Conservation (phyloP, 64 coral and sea anemone genomes). For the Porites australiensis region DNA sequence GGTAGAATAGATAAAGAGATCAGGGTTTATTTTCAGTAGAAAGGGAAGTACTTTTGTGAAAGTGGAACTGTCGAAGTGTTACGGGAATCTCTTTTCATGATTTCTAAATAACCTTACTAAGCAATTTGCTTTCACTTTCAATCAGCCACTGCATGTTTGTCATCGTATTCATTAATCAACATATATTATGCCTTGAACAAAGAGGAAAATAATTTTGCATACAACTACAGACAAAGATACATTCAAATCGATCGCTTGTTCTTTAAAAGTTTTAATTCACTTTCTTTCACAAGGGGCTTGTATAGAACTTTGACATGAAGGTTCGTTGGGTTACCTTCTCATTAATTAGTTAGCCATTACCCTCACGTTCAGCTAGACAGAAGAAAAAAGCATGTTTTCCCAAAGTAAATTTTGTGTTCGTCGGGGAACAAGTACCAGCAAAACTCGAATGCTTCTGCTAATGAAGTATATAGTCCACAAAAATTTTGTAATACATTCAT, state of each 20-base stretch:
- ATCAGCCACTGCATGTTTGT: no score
- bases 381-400: background rate
- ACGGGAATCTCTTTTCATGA: background rate
- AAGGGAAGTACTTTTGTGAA: slow-evolving; percentile 19
- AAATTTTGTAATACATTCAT: no score
- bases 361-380: background rate
- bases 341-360: background rate
- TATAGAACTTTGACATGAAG: background rate
- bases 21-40: background rate
- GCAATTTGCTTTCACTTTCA: background rate
- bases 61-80: background rate
- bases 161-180: no score
- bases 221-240: slow-evolving; percentile 13
- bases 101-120: slow-evolving; percentile 27
- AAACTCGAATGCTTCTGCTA: no score
- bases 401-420: no score
- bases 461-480: no score
- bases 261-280: background rate
- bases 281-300: background rate
- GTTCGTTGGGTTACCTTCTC: no score
- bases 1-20: slow-evolving; percentile 7
- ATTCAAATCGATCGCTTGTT: slow-evolving; percentile 1
- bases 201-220: slow-evolving; percentile 14
- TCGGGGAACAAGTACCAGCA: no score
- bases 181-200: background rate